A percentile compares a stretch with the other conserved stretches of the same genome.
phyloP scores from a whole-genome alignment of 2,888 invertebrate species.

The Biston stratarius region DNA sequence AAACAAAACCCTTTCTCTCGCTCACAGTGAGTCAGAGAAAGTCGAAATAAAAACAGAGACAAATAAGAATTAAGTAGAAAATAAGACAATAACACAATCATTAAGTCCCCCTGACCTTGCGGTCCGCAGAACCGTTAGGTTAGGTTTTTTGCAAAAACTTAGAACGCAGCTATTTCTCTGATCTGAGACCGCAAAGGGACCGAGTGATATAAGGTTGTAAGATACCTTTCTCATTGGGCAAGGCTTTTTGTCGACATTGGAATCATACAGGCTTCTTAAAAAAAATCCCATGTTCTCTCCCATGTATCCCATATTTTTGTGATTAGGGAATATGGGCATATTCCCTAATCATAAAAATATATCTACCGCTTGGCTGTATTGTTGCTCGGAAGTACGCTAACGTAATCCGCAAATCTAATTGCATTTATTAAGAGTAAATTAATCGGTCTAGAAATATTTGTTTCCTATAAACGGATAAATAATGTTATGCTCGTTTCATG shows the following conservation, averaged over 20 bases:
- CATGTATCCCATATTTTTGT: too few relatives aligned
- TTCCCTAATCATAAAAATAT: too few relatives aligned
- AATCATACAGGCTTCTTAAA: not conserved
- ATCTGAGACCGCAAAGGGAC: conserved; percentile 79
- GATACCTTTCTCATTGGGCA: conserved; percentile 51
- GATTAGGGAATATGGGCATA: too few relatives aligned
- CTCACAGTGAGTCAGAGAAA: conserved; percentile 42
- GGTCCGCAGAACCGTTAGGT: conserved; percentile 69
- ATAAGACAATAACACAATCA: conserved; percentile 66
- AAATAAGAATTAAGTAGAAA: conserved; percentile 42
- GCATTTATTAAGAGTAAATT: too few relatives aligned
- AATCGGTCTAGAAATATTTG: too few relatives aligned
- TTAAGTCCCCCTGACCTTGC: conserved; percentile 77
- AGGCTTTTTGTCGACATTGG: not conserved
- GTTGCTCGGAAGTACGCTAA: too few relatives aligned
- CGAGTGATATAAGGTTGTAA: conserved; percentile 67
- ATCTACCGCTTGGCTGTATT: too few relatives aligned
- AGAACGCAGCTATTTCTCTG: conserved; percentile 80
- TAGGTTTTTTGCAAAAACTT: conserved; percentile 63
- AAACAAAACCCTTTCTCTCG: conserved; percentile 22
- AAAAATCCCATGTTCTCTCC: too few relatives aligned
- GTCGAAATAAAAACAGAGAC: conserved; percentile 38
- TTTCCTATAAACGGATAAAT: too few relatives aligned
- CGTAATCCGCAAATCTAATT: too few relatives aligned
- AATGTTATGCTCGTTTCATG: too few relatives aligned